Evolutionary conservation across 2,797 vertebrate genomes (phyloP).

Genomic region (Chanos chanos): DNA sequence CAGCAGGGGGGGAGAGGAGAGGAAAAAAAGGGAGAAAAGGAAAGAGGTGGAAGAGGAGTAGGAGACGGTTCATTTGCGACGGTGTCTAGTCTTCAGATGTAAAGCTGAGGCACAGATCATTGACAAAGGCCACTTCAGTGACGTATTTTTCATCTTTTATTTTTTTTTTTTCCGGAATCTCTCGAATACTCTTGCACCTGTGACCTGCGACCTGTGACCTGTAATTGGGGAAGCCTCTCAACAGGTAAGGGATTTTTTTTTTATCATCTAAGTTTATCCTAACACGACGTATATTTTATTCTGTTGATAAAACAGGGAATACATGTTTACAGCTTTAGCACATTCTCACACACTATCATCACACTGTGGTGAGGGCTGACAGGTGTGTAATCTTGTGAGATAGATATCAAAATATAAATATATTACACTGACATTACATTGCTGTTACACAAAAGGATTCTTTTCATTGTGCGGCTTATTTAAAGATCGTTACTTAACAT

Average conservation of each 20-base stretch:
- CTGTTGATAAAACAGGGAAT: too few species aligned
- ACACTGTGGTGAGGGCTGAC: too few species aligned
- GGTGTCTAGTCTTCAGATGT: slow-evolving; percentile 58
- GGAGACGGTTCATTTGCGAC: slow-evolving; percentile 37
- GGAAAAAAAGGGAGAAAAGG: slow-evolving; percentile 29
- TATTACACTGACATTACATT: too few species aligned
- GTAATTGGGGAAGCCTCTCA: slow-evolving; percentile 36
- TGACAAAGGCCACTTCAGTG: slow-evolving; percentile 43
- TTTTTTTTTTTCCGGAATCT: slow-evolving; percentile 43
- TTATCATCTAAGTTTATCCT: neutral
- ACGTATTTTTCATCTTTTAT: slow-evolving; percentile 44
- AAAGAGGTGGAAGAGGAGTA: slow-evolving; percentile 32
- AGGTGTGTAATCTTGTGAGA: too few species aligned
- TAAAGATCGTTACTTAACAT: too few species aligned
- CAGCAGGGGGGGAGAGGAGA: slow-evolving; percentile 53
- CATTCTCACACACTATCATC: too few species aligned
- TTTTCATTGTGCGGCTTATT: too few species aligned
- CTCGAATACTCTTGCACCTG: slow-evolving; percentile 12
- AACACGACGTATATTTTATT: neutral
- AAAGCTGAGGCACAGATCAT: slow-evolving; percentile 43
- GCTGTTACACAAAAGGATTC: too few species aligned
- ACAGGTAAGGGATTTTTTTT: slow-evolving; percentile 71
- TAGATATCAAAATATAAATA: too few species aligned
- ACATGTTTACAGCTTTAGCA: too few species aligned
- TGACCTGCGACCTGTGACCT: slow-evolving; percentile 9